phyloP scores from a whole-genome alignment of 2,888 invertebrate species.

The Tethea ocularis region DNA sequence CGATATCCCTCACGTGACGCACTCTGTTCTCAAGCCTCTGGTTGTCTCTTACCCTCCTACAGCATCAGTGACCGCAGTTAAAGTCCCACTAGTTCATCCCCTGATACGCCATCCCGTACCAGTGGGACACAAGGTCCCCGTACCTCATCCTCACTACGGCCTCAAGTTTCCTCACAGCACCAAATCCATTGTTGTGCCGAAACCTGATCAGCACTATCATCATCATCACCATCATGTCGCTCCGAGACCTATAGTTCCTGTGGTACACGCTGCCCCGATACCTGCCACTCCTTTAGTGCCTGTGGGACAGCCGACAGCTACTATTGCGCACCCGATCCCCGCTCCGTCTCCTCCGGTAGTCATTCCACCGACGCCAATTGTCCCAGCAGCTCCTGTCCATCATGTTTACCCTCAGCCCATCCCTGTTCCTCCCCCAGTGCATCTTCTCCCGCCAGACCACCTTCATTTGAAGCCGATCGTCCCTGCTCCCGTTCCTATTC shows the following conservation, averaged over 20 bases:
- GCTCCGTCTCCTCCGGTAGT: constrained; percentile 49
- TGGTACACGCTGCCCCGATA: constrained; percentile 46
- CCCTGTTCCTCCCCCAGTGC: constrained; percentile 41
- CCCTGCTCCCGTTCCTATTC: constrained; percentile 49
- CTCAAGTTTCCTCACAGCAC: constrained; percentile 64
- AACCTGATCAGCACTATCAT: constrained; percentile 69
- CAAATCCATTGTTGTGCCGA: constrained; percentile 52
- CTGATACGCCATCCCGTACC: constrained; percentile 56
- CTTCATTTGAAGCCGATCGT: constrained; percentile 54
- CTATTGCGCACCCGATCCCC: constrained; percentile 57
- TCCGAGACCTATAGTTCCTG: constrained; percentile 62
- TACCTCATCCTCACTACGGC: constrained; percentile 68
- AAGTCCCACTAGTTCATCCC: constrained; percentile 68
- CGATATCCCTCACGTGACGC: constrained; percentile 75
- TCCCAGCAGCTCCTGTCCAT: constrained; percentile 28
- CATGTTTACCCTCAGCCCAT: constrained; percentile 13
- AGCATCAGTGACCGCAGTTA: constrained; percentile 71
- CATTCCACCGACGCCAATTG: constrained; percentile 37
- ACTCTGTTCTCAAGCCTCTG: constrained; percentile 75
- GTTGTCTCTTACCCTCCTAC: constrained; percentile 77
- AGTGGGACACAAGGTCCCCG: constrained; percentile 64
- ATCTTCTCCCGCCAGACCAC: constrained; percentile 49
- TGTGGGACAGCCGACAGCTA: constrained; percentile 48
- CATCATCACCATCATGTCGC: constrained; percentile 75
- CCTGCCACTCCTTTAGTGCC: constrained; percentile 53